Conservation (phyloP, 2,113 vertebrate genomes). For the Erinaceus europaeus region DNA sequence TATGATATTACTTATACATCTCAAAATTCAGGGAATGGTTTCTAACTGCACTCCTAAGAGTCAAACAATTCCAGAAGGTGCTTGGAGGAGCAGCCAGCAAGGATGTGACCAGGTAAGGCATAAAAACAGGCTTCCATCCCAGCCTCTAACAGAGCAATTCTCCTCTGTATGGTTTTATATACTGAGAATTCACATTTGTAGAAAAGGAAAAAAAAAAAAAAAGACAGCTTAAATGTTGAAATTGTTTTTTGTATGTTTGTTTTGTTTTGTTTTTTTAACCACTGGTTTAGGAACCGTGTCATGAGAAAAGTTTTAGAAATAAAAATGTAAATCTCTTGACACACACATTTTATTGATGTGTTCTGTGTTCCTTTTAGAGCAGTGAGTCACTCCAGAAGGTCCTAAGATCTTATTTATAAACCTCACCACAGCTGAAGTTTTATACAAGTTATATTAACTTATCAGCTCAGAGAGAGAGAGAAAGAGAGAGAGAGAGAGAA, state of each 20-base stretch:
- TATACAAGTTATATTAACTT: constrained; percentile 32
- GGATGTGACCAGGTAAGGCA: neutral
- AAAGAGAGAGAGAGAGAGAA: neutral
- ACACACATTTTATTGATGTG: constrained; percentile 7
- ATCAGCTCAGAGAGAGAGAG: neutral
- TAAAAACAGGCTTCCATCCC: neutral
- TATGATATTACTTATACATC: neutral
- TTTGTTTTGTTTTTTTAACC: neutral
- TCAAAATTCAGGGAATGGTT: neutral
- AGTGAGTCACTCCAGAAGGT: constrained; percentile 29
- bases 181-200: neutral
- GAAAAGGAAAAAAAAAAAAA: neutral
- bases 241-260: no score
- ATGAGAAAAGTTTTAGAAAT: constrained; percentile 22
- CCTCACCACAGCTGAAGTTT: constrained; percentile 16
- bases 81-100: neutral
- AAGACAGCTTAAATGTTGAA: no score
- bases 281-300: neutral
- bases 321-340: constrained; percentile 23
- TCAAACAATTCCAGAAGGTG: neutral
- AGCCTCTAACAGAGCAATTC: neutral
- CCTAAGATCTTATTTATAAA: constrained; percentile 39
- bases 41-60: neutral
- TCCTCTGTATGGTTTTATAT: neutral
- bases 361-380: neutral